Conservation (phyloP, 2,888 invertebrate genomes). For the Malacosoma neustria region DNA sequence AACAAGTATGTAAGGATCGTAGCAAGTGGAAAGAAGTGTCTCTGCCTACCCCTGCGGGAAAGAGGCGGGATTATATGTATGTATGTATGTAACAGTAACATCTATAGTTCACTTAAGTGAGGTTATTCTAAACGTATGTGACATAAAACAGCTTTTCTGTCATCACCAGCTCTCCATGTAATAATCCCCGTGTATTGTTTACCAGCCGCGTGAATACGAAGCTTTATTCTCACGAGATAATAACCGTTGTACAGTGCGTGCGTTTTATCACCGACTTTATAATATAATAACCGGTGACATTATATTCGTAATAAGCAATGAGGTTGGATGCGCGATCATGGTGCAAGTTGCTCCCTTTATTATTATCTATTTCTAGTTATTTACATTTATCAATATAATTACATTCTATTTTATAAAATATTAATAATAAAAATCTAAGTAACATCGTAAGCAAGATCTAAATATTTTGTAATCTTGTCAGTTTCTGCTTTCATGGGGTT, state of each 20-base stretch:
- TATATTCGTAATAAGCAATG: neutral
- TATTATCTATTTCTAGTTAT: no score
- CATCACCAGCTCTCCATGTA: conserved; percentile 7
- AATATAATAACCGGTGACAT: conserved; percentile 8
- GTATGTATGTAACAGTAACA: no score
- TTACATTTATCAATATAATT: no score
- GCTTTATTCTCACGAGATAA: conserved; percentile 17
- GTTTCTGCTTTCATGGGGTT: no score
- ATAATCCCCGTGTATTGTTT: conserved; percentile 21
- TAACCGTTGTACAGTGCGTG: conserved; percentile 19
- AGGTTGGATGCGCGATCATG: neutral
- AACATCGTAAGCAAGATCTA: no score
- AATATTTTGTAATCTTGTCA: no score
- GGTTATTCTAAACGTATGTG: conserved; percentile 14
- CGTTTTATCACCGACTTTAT: conserved; percentile 22
- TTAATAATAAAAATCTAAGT: no score
- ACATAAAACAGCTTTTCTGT: conserved; percentile 1
- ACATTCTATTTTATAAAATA: no score
- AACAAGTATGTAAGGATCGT: no score
- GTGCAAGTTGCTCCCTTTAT: neutral
- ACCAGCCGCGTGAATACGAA: conserved; percentile 17
- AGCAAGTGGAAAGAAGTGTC: no score
- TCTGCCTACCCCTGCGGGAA: no score
- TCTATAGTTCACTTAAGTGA: neutral
- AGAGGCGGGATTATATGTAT: no score